phyloP scores from a whole-genome alignment of 2,888 invertebrate species.

The Catocala sponsa region DNA sequence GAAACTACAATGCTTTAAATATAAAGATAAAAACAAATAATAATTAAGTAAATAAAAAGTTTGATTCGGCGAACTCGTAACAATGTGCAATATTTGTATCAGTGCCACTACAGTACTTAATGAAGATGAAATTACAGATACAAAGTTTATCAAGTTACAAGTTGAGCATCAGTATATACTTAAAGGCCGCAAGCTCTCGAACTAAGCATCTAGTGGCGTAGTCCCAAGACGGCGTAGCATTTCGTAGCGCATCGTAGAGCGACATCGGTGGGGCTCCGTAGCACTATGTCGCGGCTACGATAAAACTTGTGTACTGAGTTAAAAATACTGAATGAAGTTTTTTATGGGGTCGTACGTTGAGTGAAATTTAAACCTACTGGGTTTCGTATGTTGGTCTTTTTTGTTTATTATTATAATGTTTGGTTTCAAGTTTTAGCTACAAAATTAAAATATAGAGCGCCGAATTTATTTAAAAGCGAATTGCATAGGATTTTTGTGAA shows the following conservation, averaged over 20 bases:
- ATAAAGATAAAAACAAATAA: too few relatives aligned
- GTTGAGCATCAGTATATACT: too few relatives aligned
- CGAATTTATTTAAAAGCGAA: background rate
- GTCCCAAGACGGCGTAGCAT: slow-evolving; percentile 48
- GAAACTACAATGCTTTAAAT: too few relatives aligned
- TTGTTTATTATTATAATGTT: background rate
- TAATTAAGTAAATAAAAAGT: too few relatives aligned
- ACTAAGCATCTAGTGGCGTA: slow-evolving; percentile 30
- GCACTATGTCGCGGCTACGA: slow-evolving; percentile 55
- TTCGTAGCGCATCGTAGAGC: slow-evolving; percentile 45
- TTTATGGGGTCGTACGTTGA: slow-evolving; percentile 42
- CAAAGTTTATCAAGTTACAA: too few relatives aligned
- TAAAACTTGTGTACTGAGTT: slow-evolving; percentile 61
- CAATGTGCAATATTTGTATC: too few relatives aligned
- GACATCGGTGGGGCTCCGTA: slow-evolving; percentile 45
- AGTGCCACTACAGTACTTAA: too few relatives aligned
- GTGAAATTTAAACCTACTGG: slow-evolving; percentile 24
- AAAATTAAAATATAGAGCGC: too few relatives aligned
- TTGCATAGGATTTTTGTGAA: too few relatives aligned
- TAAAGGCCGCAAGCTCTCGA: slow-evolving; percentile 5
- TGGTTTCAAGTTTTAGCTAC: background rate
- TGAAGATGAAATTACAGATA: too few relatives aligned
- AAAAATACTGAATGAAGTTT: slow-evolving; percentile 64
- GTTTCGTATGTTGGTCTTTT: slow-evolving; percentile 27
- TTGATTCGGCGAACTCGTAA: too few relatives aligned